Percentiles rank a stretch among this genome's conserved stretches.
Evolutionary conservation across 2,113 vertebrate genomes (phyloP).

Genomic region (Nesogale talazaci): DNA sequence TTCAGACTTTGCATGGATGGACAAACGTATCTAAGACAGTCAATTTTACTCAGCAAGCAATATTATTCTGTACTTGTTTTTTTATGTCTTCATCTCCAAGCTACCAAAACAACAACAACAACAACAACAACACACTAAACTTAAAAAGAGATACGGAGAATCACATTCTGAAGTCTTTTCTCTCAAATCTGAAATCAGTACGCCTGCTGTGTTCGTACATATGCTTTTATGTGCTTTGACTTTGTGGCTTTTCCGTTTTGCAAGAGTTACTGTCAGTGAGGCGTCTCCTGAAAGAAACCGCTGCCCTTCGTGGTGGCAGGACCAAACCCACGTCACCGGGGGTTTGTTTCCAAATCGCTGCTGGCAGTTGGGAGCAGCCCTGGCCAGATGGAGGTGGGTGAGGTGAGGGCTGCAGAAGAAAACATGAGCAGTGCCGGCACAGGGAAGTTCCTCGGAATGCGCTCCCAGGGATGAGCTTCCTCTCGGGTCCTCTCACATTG

Average conservation of each 20-base stretch:
- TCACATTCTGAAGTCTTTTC: neutral
- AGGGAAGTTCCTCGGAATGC: constrained; percentile 35
- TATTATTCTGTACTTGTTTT: constrained; percentile 3
- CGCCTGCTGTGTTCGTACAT: constrained; percentile 71
- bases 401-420: constrained; percentile 3
- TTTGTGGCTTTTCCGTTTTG: constrained; percentile 78
- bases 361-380: constrained; percentile 42
- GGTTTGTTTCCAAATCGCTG: constrained; percentile 48
- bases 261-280: constrained; percentile 67
- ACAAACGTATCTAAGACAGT: constrained; percentile 29
- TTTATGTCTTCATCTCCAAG: neutral
- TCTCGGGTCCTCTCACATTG: constrained; percentile 49
- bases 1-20: constrained; percentile 3
- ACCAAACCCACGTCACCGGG: neutral
- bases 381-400: constrained; percentile 65
- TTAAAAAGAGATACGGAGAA: neutral
- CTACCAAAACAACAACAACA: no score
- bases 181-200: neutral
- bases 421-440: constrained; percentile 39
- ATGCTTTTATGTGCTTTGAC: constrained; percentile 64
- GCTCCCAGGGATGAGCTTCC: constrained; percentile 41
- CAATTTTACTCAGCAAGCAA: constrained; percentile 20
- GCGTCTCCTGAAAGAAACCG: constrained; percentile 41
- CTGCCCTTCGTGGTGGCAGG: constrained; percentile 40
- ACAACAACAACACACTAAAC: no score